Base-by-base conservation (phyloP, 1,140 invertebrate genomes). In the Eurosta solidaginis region DNA sequence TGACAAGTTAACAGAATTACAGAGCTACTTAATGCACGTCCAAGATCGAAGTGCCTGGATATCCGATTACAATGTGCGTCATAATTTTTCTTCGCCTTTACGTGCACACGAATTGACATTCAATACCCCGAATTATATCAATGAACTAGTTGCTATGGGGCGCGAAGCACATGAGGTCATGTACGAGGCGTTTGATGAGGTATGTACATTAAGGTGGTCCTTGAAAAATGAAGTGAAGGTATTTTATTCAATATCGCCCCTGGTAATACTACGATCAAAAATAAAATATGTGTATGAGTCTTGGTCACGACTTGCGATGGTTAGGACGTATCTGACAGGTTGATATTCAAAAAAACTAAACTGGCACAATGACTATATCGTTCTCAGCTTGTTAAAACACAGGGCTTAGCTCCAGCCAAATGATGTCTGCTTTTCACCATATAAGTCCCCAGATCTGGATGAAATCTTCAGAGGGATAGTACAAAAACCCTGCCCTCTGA, bases 1-100 rank as follows among this genome's bases (percentile, higher is more conserved):
- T 52, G 89, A 89, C 22, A 88, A 90, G 2, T 88, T 91, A 82
- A 87, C 85, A 68, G 92, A 91, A 83, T 86, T 88, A 1, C 80
- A 83, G 20, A 80, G 85, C 33, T 90, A 88, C 80, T 76, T 90
- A 40, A 85, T 88, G 74, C 82, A 86, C 17, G 87, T 88, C 7
- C 82, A 83, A 0, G 82, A 84, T 14, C 82, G 88, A 14, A 89
- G 88, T 80, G 90, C 93, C 22, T 96, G 94, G 94, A 88, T 95
- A 81, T 95, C 94, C 7, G 90, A 92, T 5, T 96, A 95, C 82
- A 96, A 95, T 84, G 88, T 95, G 1, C 90, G 93, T n/a, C 91
- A 93, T 81, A 93, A 93, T 80, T 95, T 93, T 80, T 93, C 93
- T 4, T 93, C 91, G 79, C 93, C 94, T 0, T 90, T 92, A 79